Percentiles rank a stretch among this genome's conserved stretches.
These are phyloP conservation scores for Gopherus flavomarginatus DNA, from an alignment of 2,113 vertebrate species.

Conservation along the genomic window DNA sequence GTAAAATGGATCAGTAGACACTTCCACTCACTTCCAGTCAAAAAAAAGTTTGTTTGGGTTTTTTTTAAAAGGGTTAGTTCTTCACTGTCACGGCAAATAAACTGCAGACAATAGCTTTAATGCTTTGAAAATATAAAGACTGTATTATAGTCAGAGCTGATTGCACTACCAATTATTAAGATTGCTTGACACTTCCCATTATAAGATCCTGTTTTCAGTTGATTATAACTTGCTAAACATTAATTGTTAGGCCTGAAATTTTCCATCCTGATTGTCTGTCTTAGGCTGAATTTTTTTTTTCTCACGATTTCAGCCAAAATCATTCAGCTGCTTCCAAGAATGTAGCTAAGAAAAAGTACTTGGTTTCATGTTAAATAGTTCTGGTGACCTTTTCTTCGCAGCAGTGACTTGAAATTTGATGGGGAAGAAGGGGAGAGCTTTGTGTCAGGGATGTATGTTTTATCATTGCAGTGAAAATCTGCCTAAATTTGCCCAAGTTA, in stretches of 20 bases:
- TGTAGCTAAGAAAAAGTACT: slow-evolving; percentile 26
- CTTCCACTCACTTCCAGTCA: slow-evolving; percentile 50
- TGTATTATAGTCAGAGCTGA: background rate
- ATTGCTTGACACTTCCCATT: background rate
- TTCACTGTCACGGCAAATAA: slow-evolving; percentile 18
- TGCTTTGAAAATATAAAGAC: background rate
- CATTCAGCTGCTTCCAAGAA: background rate
- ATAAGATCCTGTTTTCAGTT: background rate
- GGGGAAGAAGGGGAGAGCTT: background rate
- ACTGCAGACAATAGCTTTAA: background rate
- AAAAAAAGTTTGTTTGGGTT: background rate
- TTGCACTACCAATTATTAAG: background rate
- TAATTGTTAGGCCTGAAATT: background rate
- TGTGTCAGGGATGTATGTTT: background rate
- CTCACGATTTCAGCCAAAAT: slow-evolving; percentile 23
- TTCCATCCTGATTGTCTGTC: background rate
- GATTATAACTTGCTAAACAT: background rate
- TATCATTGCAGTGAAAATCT: background rate
- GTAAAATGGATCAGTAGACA: slow-evolving; percentile 36
- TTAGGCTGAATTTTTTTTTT: background rate
- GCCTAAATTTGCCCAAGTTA: background rate
- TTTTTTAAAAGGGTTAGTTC: background rate
- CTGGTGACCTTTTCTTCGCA: slow-evolving; percentile 46
- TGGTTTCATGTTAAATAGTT: background rate
- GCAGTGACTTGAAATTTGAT: slow-evolving; percentile 25